Percentiles rank a stretch among this genome's conserved stretches.
Evolutionary conservation across 1,140 invertebrate species (phyloP).

Genomic region (Hyles euphorbiae): DNA sequence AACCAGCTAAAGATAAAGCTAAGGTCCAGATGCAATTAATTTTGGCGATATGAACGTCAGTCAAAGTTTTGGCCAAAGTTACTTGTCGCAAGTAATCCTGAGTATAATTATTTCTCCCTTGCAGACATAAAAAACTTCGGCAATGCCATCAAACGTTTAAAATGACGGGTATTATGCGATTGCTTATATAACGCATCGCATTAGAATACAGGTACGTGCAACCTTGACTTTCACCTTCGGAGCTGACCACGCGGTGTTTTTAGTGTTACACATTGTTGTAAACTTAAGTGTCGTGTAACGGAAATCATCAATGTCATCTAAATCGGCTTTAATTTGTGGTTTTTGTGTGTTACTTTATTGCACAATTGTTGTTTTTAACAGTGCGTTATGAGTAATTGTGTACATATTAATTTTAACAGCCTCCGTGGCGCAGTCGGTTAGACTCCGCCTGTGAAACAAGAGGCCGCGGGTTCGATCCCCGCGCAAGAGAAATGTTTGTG

Average conservation of each 20-base stretch:
- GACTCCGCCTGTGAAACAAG: too few species aligned
- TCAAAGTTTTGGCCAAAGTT: too few species aligned
- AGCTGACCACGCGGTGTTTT: slow-evolving; percentile 14
- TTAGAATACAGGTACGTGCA: slow-evolving; percentile 23
- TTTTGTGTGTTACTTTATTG: not conserved
- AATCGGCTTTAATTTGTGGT: not conserved
- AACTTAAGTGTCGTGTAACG: slow-evolving; percentile 2
- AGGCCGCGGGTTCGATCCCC: too few species aligned
- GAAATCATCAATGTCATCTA: not conserved
- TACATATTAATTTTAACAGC: too few species aligned
- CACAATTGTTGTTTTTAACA: not conserved
- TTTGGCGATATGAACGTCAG: too few species aligned
- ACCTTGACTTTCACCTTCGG: slow-evolving; percentile 44
- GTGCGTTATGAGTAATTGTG: not conserved
- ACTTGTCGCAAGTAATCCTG: too few species aligned
- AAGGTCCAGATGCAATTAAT: too few species aligned
- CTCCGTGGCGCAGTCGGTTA: too few species aligned
- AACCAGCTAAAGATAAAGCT: too few species aligned
- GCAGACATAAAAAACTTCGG: too few species aligned
- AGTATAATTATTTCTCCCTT: too few species aligned
- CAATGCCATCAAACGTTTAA: not conserved
- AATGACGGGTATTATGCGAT: slow-evolving; percentile 3
- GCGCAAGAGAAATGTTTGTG: too few species aligned
- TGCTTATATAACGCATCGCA: slow-evolving; percentile 28
- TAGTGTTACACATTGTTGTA: slow-evolving; percentile 12